These are phyloP conservation scores for Chaetorhynchus papuensis DNA, from an alignment of 2,113 vertebrate species.

Conservation along the genomic window DNA sequence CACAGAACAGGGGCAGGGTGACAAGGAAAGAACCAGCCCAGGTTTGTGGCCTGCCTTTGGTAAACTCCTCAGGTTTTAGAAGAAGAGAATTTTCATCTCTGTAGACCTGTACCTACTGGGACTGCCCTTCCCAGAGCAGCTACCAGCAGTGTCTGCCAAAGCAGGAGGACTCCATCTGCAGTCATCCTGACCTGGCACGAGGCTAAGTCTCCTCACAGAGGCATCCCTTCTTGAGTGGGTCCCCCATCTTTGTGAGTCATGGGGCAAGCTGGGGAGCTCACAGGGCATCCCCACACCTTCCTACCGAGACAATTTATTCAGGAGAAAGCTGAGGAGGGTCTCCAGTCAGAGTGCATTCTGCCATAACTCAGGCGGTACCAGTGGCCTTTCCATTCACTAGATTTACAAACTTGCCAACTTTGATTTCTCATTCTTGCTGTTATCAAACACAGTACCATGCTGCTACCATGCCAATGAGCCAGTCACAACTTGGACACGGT, in stretches of 20 bases:
- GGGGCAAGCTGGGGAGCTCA: not conserved
- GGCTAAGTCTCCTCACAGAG: not conserved
- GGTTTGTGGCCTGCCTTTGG: not conserved
- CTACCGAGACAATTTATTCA: not conserved
- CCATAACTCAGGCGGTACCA: not conserved
- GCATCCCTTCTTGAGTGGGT: not conserved
- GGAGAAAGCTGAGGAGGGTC: not conserved
- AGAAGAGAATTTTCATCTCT: not conserved
- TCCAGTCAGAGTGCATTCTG: not conserved
- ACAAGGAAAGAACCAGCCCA: not conserved
- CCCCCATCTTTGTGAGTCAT: not conserved
- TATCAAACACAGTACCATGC: not conserved
- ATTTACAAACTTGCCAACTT: not conserved
- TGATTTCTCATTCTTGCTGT: not conserved
- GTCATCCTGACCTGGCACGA: not conserved
- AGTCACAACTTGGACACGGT: not conserved
- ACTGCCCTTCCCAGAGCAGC: not conserved
- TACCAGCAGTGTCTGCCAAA: not conserved
- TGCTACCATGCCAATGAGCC: not conserved
- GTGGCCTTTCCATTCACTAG: not conserved
- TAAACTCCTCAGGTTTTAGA: not conserved
- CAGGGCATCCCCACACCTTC: fast-evolving
- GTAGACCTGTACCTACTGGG: not conserved
- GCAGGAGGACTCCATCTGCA: not conserved
- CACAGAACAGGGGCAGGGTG: not conserved